A percentile compares a stretch with the other conserved stretches of the same genome.
Evolutionary conservation across 2,113 vertebrate genomes (phyloP).

Genomic region (Jacana jacana): DNA sequence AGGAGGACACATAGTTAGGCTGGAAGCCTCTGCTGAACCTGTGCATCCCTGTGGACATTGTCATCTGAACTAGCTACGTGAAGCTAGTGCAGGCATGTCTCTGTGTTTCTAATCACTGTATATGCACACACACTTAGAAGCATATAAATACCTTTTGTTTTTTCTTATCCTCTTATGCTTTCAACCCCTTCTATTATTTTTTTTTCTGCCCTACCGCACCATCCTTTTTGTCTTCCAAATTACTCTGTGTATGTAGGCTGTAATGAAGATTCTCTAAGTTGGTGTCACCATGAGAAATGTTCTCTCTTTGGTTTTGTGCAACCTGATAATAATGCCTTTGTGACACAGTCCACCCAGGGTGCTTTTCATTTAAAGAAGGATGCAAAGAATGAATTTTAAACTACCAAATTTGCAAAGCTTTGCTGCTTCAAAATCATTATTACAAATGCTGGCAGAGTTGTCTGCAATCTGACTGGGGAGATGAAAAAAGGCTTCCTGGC

Average conservation of each 20-base stretch:
- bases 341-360: background rate
- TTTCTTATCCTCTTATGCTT: background rate
- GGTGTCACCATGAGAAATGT: background rate
- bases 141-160: background rate
- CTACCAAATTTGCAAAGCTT: background rate
- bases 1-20: background rate
- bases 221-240: background rate
- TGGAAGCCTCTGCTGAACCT: background rate
- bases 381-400: background rate
- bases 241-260: background rate
- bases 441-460: background rate
- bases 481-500: background rate
- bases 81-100: background rate
- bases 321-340: background rate
- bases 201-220: background rate
- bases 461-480: background rate
- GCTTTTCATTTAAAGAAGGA: background rate
- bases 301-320: background rate
- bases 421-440: background rate
- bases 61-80: background rate
- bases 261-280: background rate
- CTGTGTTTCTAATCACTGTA: background rate
- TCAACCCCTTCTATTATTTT: background rate
- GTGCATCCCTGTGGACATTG: background rate
- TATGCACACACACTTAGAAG: background rate